phyloP scores from a whole-genome alignment of 2,113 vertebrate genomes.

The Rhabdomys dilectus region DNA sequence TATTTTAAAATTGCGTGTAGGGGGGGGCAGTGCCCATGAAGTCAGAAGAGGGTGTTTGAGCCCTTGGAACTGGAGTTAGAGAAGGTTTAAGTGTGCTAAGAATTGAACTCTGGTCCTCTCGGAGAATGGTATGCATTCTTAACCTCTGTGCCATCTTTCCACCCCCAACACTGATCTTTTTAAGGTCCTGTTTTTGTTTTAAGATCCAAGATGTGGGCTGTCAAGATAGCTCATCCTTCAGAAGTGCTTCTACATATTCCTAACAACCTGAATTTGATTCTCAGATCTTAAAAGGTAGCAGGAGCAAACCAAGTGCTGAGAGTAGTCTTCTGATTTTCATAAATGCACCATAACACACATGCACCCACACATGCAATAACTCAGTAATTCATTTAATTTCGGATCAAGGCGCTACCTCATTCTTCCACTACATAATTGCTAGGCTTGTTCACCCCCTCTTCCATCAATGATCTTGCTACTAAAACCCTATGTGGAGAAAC shows the following conservation, averaged over 20 bases:
- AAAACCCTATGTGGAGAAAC: constrained; percentile 34
- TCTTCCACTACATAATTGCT: constrained; percentile 28
- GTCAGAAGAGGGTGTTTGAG: neutral
- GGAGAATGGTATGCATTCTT: neutral
- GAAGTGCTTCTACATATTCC: neutral
- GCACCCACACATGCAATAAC: neutral
- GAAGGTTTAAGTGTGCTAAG: neutral
- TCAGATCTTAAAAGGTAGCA: neutral
- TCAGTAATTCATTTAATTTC: constrained; percentile 33
- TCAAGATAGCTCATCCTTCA: neutral
- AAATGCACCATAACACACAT: neutral
- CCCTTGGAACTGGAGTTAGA: neutral
- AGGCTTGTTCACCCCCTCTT: neutral
- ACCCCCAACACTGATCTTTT: constrained; percentile 3
- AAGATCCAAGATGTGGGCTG: neutral
- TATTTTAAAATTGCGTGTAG: neutral
- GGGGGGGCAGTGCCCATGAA: neutral
- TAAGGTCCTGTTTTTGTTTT: neutral
- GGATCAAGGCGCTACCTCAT: constrained; percentile 25
- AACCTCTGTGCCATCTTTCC: neutral
- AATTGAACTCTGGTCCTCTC: neutral
- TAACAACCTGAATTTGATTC: neutral
- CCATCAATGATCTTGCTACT: constrained; percentile 38
- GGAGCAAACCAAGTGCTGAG: neutral
- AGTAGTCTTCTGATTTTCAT: neutral